These are phyloP conservation scores for Ptilorrhoa leucosticta DNA, from an alignment of 2,113 vertebrate genomes.

Conservation along the genomic window DNA sequence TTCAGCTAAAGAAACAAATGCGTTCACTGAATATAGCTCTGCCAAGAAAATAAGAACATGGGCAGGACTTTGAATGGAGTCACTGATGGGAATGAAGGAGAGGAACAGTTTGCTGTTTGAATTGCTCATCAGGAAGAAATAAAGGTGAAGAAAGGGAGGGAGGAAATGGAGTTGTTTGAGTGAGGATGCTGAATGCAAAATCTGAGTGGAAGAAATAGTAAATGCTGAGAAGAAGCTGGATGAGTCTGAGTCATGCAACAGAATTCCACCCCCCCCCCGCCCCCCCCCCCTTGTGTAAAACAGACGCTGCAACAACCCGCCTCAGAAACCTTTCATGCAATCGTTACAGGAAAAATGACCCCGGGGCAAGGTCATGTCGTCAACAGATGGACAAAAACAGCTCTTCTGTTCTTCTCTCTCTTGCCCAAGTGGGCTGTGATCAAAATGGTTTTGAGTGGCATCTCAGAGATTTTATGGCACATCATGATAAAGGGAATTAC, in stretches of 20 bases:
- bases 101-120: slow-evolving; percentile 45
- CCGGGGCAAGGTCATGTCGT: background rate
- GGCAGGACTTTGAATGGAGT: slow-evolving; percentile 56
- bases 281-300: too few species aligned
- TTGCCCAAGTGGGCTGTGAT: background rate
- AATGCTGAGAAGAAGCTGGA: slow-evolving; percentile 29
- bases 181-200: slow-evolving; percentile 32
- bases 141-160: slow-evolving; percentile 49
- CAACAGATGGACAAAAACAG: background rate
- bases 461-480: background rate
- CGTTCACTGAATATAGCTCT: slow-evolving; percentile 44
- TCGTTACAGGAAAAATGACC: background rate
- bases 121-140: slow-evolving; percentile 63
- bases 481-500: background rate
- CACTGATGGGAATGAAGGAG: slow-evolving; percentile 51
- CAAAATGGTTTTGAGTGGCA: background rate
- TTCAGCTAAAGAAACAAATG: slow-evolving; percentile 45
- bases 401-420: background rate
- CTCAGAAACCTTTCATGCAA: background rate
- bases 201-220: slow-evolving; percentile 21
- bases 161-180: slow-evolving; percentile 46
- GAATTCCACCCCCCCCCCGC: too few species aligned
- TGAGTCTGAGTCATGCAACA: slow-evolving; percentile 37
- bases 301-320: background rate
- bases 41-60: slow-evolving; percentile 57